These are phyloP conservation scores for Florisuga fusca DNA, from an alignment of 2,797 vertebrate species.

Conservation along the genomic window DNA sequence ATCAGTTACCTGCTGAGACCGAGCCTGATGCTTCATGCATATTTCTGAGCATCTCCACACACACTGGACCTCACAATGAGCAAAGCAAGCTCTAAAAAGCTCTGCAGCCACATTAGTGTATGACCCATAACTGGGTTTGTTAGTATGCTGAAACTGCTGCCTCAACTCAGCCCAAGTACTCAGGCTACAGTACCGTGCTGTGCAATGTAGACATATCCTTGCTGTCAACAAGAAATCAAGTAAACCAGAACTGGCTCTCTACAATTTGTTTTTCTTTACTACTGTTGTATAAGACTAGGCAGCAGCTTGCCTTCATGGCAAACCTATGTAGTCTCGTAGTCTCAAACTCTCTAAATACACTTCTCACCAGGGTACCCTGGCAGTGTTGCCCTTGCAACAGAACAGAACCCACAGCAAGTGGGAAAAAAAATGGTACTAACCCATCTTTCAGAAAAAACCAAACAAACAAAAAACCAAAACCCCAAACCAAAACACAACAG, in stretches of 20 bases:
- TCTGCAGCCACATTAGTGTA: background rate
- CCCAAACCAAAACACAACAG: too few relatives aligned
- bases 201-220: background rate
- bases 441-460: background rate
- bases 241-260: background rate
- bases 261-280: background rate
- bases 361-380: background rate
- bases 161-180: fast-evolving
- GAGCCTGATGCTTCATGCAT: fast-evolving
- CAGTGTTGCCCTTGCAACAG: background rate
- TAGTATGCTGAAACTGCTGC: background rate
- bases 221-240: background rate
- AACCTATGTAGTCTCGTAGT: background rate
- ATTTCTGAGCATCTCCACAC: background rate
- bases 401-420: background rate
- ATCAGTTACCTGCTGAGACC: background rate
- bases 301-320: background rate
- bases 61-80: background rate
- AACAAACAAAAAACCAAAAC: too few relatives aligned
- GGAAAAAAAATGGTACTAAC: background rate
- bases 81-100: background rate
- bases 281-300: background rate
- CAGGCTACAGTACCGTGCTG: background rate
- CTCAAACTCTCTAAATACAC: background rate
- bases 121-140: background rate